phyloP scores from a whole-genome alignment of 2,797 vertebrate species.

The Dendrocincla fuliginosa region DNA sequence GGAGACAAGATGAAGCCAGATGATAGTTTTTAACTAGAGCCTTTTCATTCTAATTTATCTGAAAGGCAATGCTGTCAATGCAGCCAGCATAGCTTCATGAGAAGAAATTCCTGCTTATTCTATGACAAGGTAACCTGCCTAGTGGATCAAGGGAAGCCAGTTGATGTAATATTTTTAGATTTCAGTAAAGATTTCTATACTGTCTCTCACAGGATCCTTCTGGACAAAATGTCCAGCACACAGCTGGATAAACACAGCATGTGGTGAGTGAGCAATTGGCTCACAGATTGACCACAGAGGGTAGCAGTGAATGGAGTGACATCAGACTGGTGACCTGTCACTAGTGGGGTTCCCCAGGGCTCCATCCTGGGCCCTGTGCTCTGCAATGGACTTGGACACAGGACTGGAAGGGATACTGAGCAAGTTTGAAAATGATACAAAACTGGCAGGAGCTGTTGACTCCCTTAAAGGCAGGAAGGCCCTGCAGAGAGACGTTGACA shows the following conservation, averaged over 20 bases:
- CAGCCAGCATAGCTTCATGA: background rate
- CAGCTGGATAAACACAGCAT: too few relatives aligned
- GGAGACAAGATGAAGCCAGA: background rate
- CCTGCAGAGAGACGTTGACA: background rate
- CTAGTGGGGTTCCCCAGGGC: too few relatives aligned
- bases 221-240: background rate
- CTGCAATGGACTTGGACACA: background rate
- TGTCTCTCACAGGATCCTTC: background rate
- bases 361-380: background rate
- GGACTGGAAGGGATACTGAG: background rate
- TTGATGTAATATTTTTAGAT: background rate
- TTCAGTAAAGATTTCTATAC: background rate
- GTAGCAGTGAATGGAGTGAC: too few relatives aligned
- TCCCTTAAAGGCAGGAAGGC: background rate
- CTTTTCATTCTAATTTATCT: background rate
- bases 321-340: background rate
- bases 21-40: background rate
- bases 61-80: background rate
- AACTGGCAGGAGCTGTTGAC: too few relatives aligned
- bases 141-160: background rate
- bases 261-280: too few relatives aligned
- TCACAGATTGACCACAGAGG: too few relatives aligned
- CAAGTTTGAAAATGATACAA: background rate
- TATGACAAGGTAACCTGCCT: background rate
- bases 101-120: background rate